phyloP scores from a whole-genome alignment of 1,140 invertebrate species.

The Pomacea maculata region DNA sequence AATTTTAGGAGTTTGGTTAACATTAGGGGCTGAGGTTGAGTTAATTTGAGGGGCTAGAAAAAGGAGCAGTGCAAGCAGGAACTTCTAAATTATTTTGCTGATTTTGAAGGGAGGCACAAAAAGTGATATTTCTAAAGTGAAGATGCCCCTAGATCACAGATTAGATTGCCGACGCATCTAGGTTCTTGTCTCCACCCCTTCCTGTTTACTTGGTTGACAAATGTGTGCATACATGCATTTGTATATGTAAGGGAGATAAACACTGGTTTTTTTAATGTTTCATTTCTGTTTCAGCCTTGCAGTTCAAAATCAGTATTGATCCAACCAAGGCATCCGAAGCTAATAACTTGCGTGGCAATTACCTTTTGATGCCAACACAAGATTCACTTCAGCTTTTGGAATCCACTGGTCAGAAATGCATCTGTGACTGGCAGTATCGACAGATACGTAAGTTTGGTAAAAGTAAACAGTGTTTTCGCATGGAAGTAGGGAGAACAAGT shows the following conservation, averaged over 20 bases:
- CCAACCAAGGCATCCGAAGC: conserved; percentile 18
- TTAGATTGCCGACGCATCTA: too few relatives aligned
- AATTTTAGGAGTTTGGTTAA: too few relatives aligned
- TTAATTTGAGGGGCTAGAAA: too few relatives aligned
- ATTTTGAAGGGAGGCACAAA: too few relatives aligned
- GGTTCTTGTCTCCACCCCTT: too few relatives aligned
- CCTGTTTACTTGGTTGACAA: too few relatives aligned
- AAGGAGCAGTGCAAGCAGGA: too few relatives aligned
- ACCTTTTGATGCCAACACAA: conserved; percentile 24
- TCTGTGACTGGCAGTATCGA: conserved; percentile 82
- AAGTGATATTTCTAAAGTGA: too few relatives aligned
- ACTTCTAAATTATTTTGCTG: too few relatives aligned
- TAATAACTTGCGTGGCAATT: conserved; percentile 26
- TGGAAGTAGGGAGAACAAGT: conserved; percentile 90
- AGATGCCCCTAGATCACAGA: too few relatives aligned
- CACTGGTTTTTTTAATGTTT: not conserved
- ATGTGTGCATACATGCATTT: conserved; percentile 11
- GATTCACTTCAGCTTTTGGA: conserved; percentile 27
- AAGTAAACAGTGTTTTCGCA: conserved; percentile 82
- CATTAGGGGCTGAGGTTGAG: too few relatives aligned
- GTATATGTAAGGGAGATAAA: not conserved
- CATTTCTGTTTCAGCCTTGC: conserved; percentile 28
- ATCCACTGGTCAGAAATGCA: conserved; percentile 7
- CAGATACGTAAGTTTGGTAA: conserved; percentile 87
- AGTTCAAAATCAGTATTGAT: conserved; percentile 28